Base-by-base conservation (phyloP, 2,888 invertebrate species). In the Clanis bilineata region DNA sequence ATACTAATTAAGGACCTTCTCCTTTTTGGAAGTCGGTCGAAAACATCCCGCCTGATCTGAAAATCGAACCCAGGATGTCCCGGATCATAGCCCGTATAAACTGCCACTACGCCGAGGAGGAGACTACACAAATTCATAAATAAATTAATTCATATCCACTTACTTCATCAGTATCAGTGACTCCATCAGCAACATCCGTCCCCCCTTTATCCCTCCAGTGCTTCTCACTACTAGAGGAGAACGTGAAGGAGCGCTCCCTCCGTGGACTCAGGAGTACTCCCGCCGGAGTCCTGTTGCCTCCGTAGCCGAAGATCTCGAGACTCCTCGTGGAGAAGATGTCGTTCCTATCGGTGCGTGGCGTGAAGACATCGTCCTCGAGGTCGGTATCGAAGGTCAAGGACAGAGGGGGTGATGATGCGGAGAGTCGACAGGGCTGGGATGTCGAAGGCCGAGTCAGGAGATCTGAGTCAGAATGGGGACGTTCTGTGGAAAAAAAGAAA, bases 151-250 rank as follows among this genome's bases (percentile, higher is more conserved):
- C 36, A 22, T 28, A 25, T 55, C 41, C 21, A 60, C 88, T 80
- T 66, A 90, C 90, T 87, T 85, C 90, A 73, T 91, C 90, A 68
- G 81, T 65, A 45, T 83, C 51, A 3, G 69, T 63, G 0, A 86
- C 70, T 0, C 85, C 89, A 64, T 91, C 90, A 47, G 86, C 86
- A 0, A 86, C 83, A 59, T 88, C 88, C 67, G 91, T 92, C 66
- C 91, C 91, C 0, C 91, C 91, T 82, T 91, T 92, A 63, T 92
- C 91, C 62, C 88, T 68, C 90, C 91, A 91, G 68, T 91, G 91
- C 67, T 91, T 92, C 74, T 91, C 91, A 62, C 86, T 88, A 1
- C 83, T 87, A 65, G 87, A 77, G 0, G 88, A 85, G 70, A 91
- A 92, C 1, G 86, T 88, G 66, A 92, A 92, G 23, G 80, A 79